These are phyloP conservation scores for Bradypodion pumilum DNA, from an alignment of 2,797 vertebrate genomes.

Conservation along the genomic window DNA sequence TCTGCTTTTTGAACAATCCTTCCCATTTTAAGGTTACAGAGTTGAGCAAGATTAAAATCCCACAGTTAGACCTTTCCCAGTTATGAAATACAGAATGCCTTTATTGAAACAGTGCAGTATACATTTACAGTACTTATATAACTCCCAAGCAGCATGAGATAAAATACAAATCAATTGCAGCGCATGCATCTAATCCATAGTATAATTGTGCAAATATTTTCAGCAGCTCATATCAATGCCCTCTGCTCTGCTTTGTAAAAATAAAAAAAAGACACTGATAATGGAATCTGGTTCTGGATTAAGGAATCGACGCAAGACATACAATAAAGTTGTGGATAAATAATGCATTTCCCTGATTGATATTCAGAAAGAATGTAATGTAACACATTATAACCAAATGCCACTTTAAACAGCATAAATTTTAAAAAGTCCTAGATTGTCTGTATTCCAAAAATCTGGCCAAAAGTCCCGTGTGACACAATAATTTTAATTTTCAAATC, in stretches of 20 bases:
- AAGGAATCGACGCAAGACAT: not conserved
- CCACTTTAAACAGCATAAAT: not conserved
- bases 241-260: not conserved
- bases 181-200: not conserved
- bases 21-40: too few relatives aligned
- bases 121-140: slow-evolving; percentile 3
- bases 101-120: not conserved
- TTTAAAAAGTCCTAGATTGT: not conserved
- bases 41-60: too few relatives aligned
- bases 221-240: too few relatives aligned
- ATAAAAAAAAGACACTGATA: not conserved
- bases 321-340: not conserved
- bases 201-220: not conserved
- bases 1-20: too few relatives aligned
- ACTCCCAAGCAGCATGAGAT: not conserved
- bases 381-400: not conserved
- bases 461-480: not conserved
- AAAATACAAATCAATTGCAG: not conserved
- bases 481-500: not conserved
- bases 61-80: too few relatives aligned
- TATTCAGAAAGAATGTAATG: not conserved
- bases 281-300: not conserved
- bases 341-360: not conserved
- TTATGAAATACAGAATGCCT: not conserved
- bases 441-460: not conserved